These are phyloP conservation scores for Tenthredo livida DNA, from an alignment of 2,888 invertebrate species.

Conservation along the genomic window DNA sequence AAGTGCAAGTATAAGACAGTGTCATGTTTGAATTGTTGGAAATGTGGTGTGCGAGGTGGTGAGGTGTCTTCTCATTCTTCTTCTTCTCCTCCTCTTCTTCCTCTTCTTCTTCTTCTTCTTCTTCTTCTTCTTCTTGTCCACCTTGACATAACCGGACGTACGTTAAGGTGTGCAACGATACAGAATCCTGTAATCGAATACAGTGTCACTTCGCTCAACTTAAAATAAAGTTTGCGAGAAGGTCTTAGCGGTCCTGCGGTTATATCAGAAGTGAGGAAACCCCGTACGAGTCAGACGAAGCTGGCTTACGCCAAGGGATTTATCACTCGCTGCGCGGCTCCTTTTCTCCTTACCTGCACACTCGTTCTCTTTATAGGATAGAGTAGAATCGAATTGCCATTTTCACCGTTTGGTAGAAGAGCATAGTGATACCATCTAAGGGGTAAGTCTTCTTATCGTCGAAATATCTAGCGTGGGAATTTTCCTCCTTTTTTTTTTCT, in stretches of 20 bases:
- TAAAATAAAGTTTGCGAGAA: neutral
- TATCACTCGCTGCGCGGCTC: neutral
- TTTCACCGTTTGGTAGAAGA: neutral
- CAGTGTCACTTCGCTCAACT: neutral
- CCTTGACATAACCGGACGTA: conserved; percentile 38
- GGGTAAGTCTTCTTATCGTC: neutral
- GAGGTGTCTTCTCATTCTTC: conserved; percentile 7
- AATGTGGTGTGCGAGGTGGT: conserved; percentile 32
- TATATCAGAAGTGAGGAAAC: neutral
- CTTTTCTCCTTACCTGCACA: neutral
- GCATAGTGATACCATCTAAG: neutral
- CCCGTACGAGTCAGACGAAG: conserved; percentile 1
- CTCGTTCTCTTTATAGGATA: neutral
- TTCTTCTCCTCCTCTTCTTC: neutral
- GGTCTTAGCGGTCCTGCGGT: neutral
- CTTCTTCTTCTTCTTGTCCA: neutral
- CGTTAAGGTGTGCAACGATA: conserved; percentile 20
- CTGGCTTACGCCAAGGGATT: neutral
- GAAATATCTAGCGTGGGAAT: neutral
- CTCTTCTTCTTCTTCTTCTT: neutral
- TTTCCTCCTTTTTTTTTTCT: neutral
- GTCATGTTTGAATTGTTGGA: conserved; percentile 14
- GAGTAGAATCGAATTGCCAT: neutral
- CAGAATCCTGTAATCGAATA: neutral
- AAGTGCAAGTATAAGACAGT: conserved; percentile 17